Percentiles rank a stretch among this genome's conserved stretches.
These are phyloP conservation scores for Brachionus paranguensis DNA, from an alignment of 1,140 invertebrate genomes.

Conservation along the genomic window DNA sequence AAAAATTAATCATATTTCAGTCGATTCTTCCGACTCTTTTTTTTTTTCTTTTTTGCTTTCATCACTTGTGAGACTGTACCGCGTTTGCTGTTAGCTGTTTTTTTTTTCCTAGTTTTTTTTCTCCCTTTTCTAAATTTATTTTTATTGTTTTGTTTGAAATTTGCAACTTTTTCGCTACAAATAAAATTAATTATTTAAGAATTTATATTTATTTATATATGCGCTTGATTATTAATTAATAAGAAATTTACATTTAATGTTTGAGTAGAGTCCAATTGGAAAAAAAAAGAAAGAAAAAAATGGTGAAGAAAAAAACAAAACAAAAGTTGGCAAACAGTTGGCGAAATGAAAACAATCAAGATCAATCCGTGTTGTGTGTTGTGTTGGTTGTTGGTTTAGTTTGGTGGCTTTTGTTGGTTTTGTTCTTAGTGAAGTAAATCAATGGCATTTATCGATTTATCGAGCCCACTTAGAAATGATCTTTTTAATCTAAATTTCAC, in stretches of 20 bases:
- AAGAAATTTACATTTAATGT: background rate
- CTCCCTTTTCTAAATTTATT: too few relatives aligned
- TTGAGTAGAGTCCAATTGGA: background rate
- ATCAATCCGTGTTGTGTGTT: background rate
- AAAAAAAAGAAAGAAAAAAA: background rate
- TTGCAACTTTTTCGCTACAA: background rate
- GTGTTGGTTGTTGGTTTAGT: too few relatives aligned
- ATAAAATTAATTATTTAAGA: background rate
- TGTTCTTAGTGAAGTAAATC: background rate
- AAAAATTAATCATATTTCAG: slow-evolving; percentile 32
- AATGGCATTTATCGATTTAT: background rate
- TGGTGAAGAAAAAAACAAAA: background rate
- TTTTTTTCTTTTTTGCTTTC: background rate
- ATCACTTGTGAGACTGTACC: background rate
- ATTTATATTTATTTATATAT: background rate
- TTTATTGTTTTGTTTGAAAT: slow-evolving; percentile 1
- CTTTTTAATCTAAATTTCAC: background rate
- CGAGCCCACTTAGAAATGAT: slow-evolving; percentile 2
- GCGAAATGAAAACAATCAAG: background rate
- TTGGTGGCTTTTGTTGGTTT: background rate
- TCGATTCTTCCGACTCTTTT: background rate
- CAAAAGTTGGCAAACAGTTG: background rate
- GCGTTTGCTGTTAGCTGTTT: background rate
- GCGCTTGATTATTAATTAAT: background rate
- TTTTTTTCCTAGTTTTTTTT: background rate